Conservation (phyloP, 2,888 invertebrate species). For the Andrena bucephala region DNA sequence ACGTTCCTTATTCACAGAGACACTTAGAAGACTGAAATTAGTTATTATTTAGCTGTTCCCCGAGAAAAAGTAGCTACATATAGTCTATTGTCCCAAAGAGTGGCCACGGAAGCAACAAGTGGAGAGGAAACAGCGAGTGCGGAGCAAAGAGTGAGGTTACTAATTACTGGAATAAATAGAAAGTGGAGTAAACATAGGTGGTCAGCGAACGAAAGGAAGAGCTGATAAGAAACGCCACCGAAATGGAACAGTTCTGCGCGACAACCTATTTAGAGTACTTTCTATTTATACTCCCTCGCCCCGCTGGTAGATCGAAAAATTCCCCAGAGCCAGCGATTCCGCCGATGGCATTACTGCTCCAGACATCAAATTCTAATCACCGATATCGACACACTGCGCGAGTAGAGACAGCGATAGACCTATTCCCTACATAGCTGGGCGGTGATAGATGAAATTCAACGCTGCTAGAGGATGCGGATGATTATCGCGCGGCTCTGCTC, state of each 20-base stretch:
- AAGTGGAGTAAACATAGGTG: not conserved
- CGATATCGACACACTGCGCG: too few species aligned
- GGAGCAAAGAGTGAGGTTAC: not conserved
- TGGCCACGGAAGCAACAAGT: not conserved
- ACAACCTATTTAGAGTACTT: constrained; percentile 1
- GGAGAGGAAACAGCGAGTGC: not conserved
- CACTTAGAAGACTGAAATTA: too few species aligned
- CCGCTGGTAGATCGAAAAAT: not conserved
- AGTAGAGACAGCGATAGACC: too few species aligned
- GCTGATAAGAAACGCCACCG: not conserved
- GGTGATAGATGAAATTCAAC: too few species aligned
- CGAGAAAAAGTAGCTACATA: too few species aligned
- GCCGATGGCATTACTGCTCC: too few species aligned
- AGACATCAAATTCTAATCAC: too few species aligned
- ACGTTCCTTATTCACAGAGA: too few species aligned
- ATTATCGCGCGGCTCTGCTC: not conserved
- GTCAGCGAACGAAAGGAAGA: not conserved
- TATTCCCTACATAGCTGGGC: not conserved
- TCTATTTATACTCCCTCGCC: not conserved
- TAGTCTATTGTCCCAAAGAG: too few species aligned
- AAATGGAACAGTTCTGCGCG: not conserved
- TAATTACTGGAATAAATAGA: not conserved
- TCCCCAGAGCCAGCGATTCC: not conserved
- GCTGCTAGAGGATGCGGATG: too few species aligned
- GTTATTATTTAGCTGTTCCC: too few species aligned